Conservation (phyloP, 2,888 invertebrate species). For the Trilocha varians region DNA sequence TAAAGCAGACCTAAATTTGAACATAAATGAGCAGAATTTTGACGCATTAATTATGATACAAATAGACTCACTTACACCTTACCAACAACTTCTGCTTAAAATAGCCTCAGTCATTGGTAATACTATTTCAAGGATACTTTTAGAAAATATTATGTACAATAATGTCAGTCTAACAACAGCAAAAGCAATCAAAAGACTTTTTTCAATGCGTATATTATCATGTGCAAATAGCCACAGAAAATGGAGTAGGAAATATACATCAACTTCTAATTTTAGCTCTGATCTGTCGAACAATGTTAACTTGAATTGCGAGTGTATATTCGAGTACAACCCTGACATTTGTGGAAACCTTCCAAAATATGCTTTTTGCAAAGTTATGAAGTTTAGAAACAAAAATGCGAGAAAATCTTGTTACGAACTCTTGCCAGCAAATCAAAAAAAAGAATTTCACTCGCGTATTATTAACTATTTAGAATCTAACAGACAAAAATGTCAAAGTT, state of each 20-base stretch:
- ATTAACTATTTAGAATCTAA: constrained; percentile 63
- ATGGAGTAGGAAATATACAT: constrained; percentile 20
- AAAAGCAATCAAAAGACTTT: constrained; percentile 70
- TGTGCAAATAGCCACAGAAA: constrained; percentile 54
- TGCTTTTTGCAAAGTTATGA: constrained; percentile 72
- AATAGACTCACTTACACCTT: constrained; percentile 71
- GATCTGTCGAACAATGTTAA: constrained; percentile 16
- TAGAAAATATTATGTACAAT: constrained; percentile 71
- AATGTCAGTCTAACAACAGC: constrained; percentile 57
- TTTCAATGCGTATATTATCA: constrained; percentile 66
- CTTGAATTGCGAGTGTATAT: constrained; percentile 46
- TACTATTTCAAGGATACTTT: constrained; percentile 61
- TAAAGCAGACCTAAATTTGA: constrained; percentile 45
- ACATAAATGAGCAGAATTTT: constrained; percentile 53
- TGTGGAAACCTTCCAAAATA: constrained; percentile 58
- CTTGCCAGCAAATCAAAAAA: constrained; percentile 67
- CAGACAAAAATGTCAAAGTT: constrained; percentile 63
- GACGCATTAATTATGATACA: constrained; percentile 67
- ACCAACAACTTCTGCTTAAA: constrained; percentile 75
- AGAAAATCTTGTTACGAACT: constrained; percentile 69
- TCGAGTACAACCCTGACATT: constrained; percentile 44
- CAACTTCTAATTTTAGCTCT: constrained; percentile 17
- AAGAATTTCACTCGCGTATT: constrained; percentile 68
- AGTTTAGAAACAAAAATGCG: constrained; percentile 67
- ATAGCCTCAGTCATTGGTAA: constrained; percentile 74